Evolutionary conservation across 2,888 invertebrate species (phyloP), one percentile per base, ranked within the genome.

Genomic region (Didymodactylos carnosus): DNA sequence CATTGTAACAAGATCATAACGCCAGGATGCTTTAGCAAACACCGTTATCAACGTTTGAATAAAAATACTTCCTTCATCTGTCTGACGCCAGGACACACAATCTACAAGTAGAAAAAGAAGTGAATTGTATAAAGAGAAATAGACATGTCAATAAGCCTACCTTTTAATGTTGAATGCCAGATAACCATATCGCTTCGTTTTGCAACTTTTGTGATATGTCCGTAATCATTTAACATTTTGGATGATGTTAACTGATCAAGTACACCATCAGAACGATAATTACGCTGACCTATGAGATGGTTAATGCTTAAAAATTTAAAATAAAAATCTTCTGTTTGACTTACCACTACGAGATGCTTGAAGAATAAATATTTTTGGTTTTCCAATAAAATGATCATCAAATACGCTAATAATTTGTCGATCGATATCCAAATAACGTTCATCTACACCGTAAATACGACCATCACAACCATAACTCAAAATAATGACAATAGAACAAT

Each of bases 401-500:
- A 74, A 74, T 41, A 41, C 43, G 39, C 51, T 51, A 40, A 74
- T 71, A 19, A 74, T 71, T 7, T 74, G 53, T 39, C 71, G 40
- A 25, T 74, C 74, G 16, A 73, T 39, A 62, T 72, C 14, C 1
- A 23, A 69, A 69, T 29, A 69, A 40, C 53, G 71, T 43, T 74
- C 62, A 53, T 74, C 74, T 1, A 71, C 53, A 16, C 71, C 62
- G 53, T 74, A 71, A 3, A 74, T 39, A 8, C 29, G 53, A 14
- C 74, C 74, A 74, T 74, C 71, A 19, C 71, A 53, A 10, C 74
- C 74, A 71, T 74, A 71, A 51, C 71, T 71, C 27, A 74, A 69
- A 13, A 74, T 46, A 43, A 74, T 71, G 14, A 74, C 35, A 19
- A 71, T 29, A 27, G 71, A 25, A 19, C 71, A 71, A 41, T 74